Base-by-base conservation (phyloP, 2,888 invertebrate species). In the Chalcosyrphus nemorum region DNA sequence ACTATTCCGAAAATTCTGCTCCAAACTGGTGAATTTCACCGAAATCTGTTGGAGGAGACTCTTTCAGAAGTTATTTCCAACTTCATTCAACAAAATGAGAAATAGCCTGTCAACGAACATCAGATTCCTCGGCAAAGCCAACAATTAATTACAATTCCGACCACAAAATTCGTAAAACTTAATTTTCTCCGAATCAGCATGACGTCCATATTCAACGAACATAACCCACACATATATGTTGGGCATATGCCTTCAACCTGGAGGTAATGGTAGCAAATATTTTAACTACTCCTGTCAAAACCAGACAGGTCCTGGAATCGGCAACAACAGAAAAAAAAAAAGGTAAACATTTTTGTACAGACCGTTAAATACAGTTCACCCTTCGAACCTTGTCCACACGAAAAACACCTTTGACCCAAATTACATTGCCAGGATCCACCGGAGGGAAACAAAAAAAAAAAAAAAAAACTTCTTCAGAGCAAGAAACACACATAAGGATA, bases 361-460 rank as follows among this genome's bases (percentile, higher is more conserved):
- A 21, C 47, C 21, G 47, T 47, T 19, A 47, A 24, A 19, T 19
- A 19, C 11, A 19, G 1, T 45, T 19, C 19, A 45, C 15, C 21
- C 47, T 19, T 21, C 21, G 21, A 47, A n/a, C 47, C 21, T 1
- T 11, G 19, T 47, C 5, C 47, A 9, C 17, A 43, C 21, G 27
- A 29, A 52, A 50, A 52, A 52, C 52, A 52, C 15, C 52, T 52
- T 15, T 52, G 52, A 52, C 52, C 52, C 52, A 52, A 50, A n/a
- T 52, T 47, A 24, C 47, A 47, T 11, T 24, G 27, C 2, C 29
- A 52, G 29, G 52, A 52, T 29, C 15, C 29, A 13, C 7, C 13
- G 0, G 5, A 24, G n/a, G n/a, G n/a, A n/a, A n/a, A 50, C 13
- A 50, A 50, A 50, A 52, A 27, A 52, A 52, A n/a, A 27, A 52